A percentile compares a stretch with the other conserved stretches of the same genome.
Conservation (phyloP, 2,113 vertebrate genomes). For the Piprites chloris region DNA sequence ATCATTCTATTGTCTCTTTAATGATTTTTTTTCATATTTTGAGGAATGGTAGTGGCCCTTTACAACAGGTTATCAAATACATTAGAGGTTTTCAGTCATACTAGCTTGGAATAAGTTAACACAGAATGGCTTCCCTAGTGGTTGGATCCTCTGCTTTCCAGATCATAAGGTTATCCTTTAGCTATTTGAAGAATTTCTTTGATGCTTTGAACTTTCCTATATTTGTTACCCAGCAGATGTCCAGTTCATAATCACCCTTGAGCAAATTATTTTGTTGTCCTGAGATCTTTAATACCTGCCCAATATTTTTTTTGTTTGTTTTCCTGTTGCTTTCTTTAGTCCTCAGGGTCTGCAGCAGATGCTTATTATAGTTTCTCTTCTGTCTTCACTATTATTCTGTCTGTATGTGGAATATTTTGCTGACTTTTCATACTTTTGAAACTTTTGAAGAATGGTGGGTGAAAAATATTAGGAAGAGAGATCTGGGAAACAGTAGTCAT, state of each 20-base stretch:
- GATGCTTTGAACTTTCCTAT: neutral
- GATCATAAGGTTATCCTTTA: neutral
- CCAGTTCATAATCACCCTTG: neutral
- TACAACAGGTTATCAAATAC: neutral
- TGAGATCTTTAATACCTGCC: neutral
- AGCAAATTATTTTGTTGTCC: neutral
- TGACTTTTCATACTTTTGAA: neutral
- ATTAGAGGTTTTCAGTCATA: neutral
- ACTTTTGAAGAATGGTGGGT: neutral
- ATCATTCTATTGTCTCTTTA: neutral
- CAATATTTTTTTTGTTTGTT: neutral
- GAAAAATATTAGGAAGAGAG: neutral
- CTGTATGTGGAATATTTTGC: neutral
- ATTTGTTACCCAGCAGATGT: neutral
- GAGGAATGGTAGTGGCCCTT: neutral
- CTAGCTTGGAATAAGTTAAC: neutral
- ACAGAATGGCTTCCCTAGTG: neutral
- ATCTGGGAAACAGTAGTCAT: neutral
- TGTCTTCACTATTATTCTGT: neutral
- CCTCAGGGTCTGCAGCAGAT: neutral
- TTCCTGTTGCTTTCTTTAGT: neutral
- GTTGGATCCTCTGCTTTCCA: neutral
- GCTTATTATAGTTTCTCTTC: constrained; percentile 1
- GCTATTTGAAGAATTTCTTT: neutral
- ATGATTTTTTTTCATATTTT: neutral